Percentiles rank a stretch among this genome's conserved stretches.
phyloP scores from a whole-genome alignment of 2,113 vertebrate genomes.

The Syngnathoides biaculeatus region DNA sequence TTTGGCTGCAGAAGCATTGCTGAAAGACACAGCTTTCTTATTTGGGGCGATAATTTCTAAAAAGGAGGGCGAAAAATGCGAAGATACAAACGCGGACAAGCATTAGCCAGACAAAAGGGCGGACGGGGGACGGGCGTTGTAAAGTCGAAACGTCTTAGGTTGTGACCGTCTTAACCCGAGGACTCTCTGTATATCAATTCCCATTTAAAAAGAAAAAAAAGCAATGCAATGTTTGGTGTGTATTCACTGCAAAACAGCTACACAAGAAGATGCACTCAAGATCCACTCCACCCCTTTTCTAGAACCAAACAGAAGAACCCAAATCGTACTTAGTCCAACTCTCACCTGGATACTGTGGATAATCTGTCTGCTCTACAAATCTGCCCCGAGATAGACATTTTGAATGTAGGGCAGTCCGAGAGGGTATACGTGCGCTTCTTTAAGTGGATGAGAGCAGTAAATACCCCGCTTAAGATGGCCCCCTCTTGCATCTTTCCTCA shows the following conservation, averaged over 20 bases:
- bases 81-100: no score
- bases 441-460: slow-evolving; percentile 54
- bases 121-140: no score
- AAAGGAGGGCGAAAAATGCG: no score
- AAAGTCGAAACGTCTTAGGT: no score
- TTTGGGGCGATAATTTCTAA: no score
- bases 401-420: slow-evolving; percentile 49
- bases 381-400: slow-evolving; percentile 12
- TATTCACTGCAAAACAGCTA: background rate
- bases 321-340: slow-evolving; percentile 27
- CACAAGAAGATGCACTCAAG: background rate
- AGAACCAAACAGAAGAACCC: slow-evolving; percentile 1
- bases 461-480: slow-evolving; percentile 43
- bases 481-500: slow-evolving; percentile 32
- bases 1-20: no score
- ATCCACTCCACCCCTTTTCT: no score
- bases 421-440: slow-evolving; percentile 29
- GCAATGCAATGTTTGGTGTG: background rate
- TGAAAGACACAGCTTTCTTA: no score
- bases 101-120: no score
- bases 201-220: no score
- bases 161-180: no score
- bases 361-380: slow-evolving; percentile 33
- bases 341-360: slow-evolving; percentile 45
- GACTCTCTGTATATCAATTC: background rate